phyloP scores from a whole-genome alignment of 2,888 invertebrate species.

The Subacronicta megacephala region DNA sequence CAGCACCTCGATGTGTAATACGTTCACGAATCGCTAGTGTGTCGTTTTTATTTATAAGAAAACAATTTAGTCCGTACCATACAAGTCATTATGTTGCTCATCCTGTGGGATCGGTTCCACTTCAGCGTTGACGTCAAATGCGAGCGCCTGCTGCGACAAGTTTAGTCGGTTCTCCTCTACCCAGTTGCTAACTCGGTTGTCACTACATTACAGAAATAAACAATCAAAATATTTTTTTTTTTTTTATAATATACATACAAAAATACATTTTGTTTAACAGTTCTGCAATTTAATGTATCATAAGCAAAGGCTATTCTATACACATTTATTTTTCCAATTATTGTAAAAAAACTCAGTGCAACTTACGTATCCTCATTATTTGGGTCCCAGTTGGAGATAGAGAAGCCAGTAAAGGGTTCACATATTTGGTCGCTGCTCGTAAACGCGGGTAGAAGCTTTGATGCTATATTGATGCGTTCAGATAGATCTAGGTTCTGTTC shows the following conservation, averaged over 20 bases:
- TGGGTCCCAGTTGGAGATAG: conserved; percentile 90
- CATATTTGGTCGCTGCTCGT: conserved; percentile 85
- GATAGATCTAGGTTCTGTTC: conserved; percentile 65
- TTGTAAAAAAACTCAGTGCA: not conserved
- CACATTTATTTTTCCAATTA: no score
- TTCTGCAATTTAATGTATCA: no score
- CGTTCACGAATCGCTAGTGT: no score
- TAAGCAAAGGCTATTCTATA: no score
- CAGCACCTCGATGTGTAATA: no score
- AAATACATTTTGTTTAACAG: no score
- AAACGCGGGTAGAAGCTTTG: conserved; percentile 71
- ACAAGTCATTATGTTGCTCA: conserved; percentile 79
- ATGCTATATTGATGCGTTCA: conserved; percentile 66
- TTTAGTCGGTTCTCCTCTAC: conserved; percentile 83
- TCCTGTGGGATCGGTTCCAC: conserved; percentile 89
- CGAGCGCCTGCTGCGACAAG: conserved; percentile 88
- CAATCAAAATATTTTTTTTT: no score
- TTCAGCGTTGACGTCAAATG: conserved; percentile 91
- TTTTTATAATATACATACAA: no score
- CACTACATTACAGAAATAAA: conserved; percentile 56
- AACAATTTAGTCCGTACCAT: no score
- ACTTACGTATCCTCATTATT: conserved; percentile 84
- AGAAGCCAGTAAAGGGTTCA: conserved; percentile 90
- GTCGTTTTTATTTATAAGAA: no score
- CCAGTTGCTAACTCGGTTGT: conserved; percentile 76